Base-by-base conservation (phyloP, 2,888 invertebrate genomes). In the Dryobotodes eremita region DNA sequence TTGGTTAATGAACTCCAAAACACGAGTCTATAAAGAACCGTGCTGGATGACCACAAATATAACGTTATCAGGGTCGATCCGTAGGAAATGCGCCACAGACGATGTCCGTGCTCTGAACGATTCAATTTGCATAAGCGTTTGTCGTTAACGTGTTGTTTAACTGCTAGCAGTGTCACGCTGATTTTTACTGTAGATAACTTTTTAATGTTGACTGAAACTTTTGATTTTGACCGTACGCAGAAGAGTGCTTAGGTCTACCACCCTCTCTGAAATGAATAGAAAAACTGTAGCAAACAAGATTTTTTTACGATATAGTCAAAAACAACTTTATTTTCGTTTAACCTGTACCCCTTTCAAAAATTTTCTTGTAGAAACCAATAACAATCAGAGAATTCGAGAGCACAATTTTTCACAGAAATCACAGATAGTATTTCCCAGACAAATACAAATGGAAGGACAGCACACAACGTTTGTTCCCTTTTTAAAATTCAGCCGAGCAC, bases 71-170 rank as follows among this genome's bases (percentile, higher is more conserved):
- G 88, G 42, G 77, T 71, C 89, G 89, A 93, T 93, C 92, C 46
- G 64, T 69, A 92, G 92, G 90, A 91, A 91, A 90, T 88, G 82
- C 86, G 89, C 90, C 86, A 84, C 89, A 88, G 88, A 89, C 90
- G 83, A 89, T 89, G 87, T 87, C 88, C 87, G 89, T 89, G 79
- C 82, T 71, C 81, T 75, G 75, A 88, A 91, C 94, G 86, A 92
- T 93, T 93, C 91, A 91, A 95, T 95, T 95, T 94, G 92, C 94
- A 95, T 95, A 94, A 93, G 87, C 91, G 89, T 92, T 94, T 91
- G 92, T 91, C 88, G 91, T 91, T 91, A 90, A 91, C 90, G 89
- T 91, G 72, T 78, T 75, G 72, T 91, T 90, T 88, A 71, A 77
- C 72, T 75, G 72, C 68, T 26, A 26, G 55, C 20, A 5, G 20